Evolutionary conservation across 2,888 invertebrate genomes (phyloP), one percentile per base, ranked within the genome.

Genomic region (Tortrix viridana): DNA sequence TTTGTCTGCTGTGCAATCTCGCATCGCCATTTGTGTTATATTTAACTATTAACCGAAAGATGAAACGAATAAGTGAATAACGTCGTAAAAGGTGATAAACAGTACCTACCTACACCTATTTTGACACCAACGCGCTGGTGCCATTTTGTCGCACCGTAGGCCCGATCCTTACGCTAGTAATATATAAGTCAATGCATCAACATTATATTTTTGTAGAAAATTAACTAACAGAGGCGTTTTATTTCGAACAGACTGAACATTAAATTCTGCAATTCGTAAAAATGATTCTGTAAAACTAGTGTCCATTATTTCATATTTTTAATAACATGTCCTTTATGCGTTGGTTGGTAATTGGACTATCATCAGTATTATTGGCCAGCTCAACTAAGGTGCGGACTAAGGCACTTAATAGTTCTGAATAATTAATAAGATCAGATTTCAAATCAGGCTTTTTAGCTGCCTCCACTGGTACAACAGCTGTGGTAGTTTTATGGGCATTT

Each of bases 1-100:
- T 92, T 88, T 93, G 74, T 95, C 95, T 69, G 94, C 94, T 41
- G 91, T 86, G 76, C 95, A 95, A 79, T 95, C 95, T 62, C 95
- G 92, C 80, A 93, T 93, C 61, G 94, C 92, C 95, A 95, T 95
- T 32, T 32, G 12, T 32, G 12, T 12, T 12, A 32, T 32, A 32
- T 32, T 3, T 3, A 32, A 12, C 3, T 12, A 9, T 12, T 12
- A 12, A 32, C 32, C 12, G 32, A 12, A 32, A 12, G 32, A 32
- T 32, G 12, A 32, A 32, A 3, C 3, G 12, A 32, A 32, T 12
- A n/a, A n/a, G n/a, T n/a, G n/a, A n/a, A n/a, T n/a, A n/a, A n/a
- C n/a, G n/a, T n/a, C 3, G 12, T 32, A 32, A 32, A 12, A 12
- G 32, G 12, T 3, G 12, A 12, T 12, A 32, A 32, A 32, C 32